Evolutionary conservation across 2,888 invertebrate species (phyloP).

Genomic region (Zhengitettix transpicula): DNA sequence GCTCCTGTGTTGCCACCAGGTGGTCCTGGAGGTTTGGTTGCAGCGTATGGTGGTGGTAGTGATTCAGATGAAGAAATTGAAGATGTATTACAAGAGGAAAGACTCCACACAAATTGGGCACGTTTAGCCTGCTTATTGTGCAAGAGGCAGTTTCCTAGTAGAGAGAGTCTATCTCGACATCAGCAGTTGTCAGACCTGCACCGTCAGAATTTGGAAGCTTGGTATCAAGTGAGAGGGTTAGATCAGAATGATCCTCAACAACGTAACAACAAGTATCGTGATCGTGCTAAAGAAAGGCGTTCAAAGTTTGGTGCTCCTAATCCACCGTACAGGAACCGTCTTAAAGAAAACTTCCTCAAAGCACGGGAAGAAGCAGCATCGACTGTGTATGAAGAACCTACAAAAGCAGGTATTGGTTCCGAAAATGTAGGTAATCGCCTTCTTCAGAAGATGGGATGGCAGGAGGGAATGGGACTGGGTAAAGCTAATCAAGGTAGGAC

Average conservation of each 20-base stretch:
- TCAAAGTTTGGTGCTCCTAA: conserved; percentile 85
- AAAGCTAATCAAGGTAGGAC: conserved; percentile 84
- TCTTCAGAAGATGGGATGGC: conserved; percentile 98
- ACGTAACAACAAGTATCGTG: conserved; percentile 51
- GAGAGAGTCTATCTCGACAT: conserved; percentile 79
- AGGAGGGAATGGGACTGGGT: conserved; percentile 89
- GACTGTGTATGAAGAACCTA: conserved; percentile 31
- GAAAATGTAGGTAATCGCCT: conserved; percentile 91
- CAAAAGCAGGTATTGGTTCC: conserved; percentile 54
- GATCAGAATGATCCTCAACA: conserved; percentile 30
- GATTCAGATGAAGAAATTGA: conserved; percentile 53
- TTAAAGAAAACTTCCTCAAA: conserved; percentile 56
- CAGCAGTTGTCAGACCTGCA: conserved; percentile 87
- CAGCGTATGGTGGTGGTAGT: conserved; percentile 64
- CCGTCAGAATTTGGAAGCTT: conserved; percentile 61
- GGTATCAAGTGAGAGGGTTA: conserved; percentile 28
- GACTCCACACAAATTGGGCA: conserved; percentile 54
- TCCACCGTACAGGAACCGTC: conserved; percentile 52
- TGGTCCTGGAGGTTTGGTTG: conserved; percentile 39
- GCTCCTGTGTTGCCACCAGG: not conserved
- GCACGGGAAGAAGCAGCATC: conserved; percentile 26
- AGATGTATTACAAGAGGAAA: conserved; percentile 33
- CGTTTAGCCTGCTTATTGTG: conserved; percentile 89
- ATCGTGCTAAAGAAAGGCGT: conserved; percentile 89
- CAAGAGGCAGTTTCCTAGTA: conserved; percentile 82